Conservation (phyloP, 2,113 vertebrate species). For the Uropsilus gracilis region DNA sequence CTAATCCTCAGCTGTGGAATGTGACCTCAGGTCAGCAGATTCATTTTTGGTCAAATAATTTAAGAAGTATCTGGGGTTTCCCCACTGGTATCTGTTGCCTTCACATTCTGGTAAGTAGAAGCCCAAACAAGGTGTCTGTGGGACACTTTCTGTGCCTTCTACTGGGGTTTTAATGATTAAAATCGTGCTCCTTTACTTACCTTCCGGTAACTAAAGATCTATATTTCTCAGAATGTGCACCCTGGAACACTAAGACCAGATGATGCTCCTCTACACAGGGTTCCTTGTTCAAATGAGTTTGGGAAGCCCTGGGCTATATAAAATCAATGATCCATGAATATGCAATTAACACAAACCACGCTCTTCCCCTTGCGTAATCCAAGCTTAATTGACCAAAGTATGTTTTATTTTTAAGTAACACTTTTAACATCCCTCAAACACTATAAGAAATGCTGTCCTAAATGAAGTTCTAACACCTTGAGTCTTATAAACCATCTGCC, state of each 20-base stretch:
- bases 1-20: too few relatives aligned
- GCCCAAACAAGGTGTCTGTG: neutral
- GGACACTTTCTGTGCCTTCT: neutral
- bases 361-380: neutral
- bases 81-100: too few relatives aligned
- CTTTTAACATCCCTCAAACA: neutral
- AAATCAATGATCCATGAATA: neutral
- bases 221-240: neutral
- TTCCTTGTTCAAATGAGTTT: neutral
- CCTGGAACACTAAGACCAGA: neutral
- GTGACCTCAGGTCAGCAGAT: too few relatives aligned
- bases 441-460: neutral
- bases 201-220: neutral
- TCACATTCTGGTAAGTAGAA: too few relatives aligned
- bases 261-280: neutral
- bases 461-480: neutral
- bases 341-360: neutral
- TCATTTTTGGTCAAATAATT: too few relatives aligned
- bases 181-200: neutral
- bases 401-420: constrained; percentile 33
- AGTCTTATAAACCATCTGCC: neutral
- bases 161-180: neutral
- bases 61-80: too few relatives aligned
- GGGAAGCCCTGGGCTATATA: neutral
- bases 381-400: neutral